Evolutionary conservation across 2,888 invertebrate species (phyloP), one percentile per base, ranked within the genome.

Genomic region (Copidosoma aretas): DNA sequence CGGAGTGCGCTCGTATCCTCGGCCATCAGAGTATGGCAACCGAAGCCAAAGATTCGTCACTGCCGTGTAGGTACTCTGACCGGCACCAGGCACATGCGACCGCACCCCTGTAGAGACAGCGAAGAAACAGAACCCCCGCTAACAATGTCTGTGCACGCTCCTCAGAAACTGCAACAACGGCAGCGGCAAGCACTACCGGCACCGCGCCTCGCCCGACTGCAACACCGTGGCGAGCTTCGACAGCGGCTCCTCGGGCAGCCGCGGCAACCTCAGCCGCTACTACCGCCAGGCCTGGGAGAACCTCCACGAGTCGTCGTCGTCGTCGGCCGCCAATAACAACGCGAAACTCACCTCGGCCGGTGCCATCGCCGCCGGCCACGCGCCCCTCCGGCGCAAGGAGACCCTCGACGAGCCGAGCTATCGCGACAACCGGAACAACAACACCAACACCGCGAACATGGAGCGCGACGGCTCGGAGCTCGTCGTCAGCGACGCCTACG

Each of bases 201-300:
- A 94, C 84, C 92, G 94, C 79, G 92, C 93, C 77, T 93, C 94
- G 14, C 93, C 93, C 46, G 95, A 95, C 84, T 94, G 94, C 86
- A 93, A 94, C 84, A 95, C 95, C 43, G 94, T 94, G 69, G 94
- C 93, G 61, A 94, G 95, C 21, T 91, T 94, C 81, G 94, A 93
- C 82, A 94, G 94, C 62, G 93, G 94, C 61, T 92, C 93, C 61
- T 93, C 93, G 0, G 94, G 94, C 79, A 93, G 93, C 12, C 89
- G 93, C 61, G 89, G 89, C 21, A 93, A 93, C 43, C 87, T 96
- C 72, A 95, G 94, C 82, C 89, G 94, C 69, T 95, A 93, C 84
- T 95, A 95, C 85, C 89, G 94, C 39, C 93, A 94, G 83, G 95
- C 95, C 2, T 96, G 96, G 96, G 95, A 95, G 82, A 94, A 95